Conservation (phyloP, 64 coral and sea anemone genomes). For the Exaiptasia diaphana region DNA sequence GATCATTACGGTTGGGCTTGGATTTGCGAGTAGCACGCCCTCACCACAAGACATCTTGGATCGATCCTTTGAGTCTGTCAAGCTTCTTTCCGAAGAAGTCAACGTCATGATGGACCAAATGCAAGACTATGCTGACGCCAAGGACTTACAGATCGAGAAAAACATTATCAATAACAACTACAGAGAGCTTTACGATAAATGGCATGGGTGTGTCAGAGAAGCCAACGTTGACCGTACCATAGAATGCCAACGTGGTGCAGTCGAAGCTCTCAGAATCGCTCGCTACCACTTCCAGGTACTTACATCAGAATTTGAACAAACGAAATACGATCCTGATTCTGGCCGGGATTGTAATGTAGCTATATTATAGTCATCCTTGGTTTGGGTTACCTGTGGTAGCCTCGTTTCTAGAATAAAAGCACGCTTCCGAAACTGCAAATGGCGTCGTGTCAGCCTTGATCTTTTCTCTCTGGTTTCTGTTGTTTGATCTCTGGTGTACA, state of each 20-base stretch:
- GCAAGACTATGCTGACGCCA: neutral
- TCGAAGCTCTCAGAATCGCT: neutral
- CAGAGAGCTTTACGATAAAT: neutral
- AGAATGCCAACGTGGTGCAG: neutral
- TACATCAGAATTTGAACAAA: neutral
- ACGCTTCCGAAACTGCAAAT: no score
- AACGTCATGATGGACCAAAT: neutral
- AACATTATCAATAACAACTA: neutral
- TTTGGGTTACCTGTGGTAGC: no score
- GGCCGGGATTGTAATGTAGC: no score
- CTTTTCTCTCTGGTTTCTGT: no score
- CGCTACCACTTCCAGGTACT: neutral
- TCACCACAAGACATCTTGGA: slow-evolving; percentile 1
- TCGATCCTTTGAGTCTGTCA: neutral
- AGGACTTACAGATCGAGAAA: neutral
- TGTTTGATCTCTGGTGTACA: no score
- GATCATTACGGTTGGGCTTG: neutral
- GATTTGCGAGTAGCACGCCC: neutral
- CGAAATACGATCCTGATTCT: no score
- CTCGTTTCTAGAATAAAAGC: no score
- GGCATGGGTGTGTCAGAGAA: neutral
- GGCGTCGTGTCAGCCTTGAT: no score
- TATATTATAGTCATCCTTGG: no score
- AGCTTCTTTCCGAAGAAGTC: neutral
- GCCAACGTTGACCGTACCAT: neutral